These are phyloP conservation scores for Brienomyrus brachyistius DNA, from an alignment of 2,113 vertebrate species.

Conservation along the genomic window DNA sequence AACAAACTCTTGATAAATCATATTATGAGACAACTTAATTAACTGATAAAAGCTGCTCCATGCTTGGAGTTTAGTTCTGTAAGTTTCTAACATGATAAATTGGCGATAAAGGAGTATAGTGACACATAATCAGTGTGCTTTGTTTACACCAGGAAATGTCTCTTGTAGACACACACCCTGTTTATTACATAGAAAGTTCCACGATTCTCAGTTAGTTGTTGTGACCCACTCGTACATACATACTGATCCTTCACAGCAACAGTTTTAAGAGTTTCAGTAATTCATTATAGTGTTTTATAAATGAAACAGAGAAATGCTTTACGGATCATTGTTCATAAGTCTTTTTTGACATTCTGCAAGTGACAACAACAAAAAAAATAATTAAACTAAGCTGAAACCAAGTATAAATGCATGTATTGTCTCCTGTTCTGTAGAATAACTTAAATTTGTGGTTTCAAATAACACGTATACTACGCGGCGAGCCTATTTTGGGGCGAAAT, in stretches of 20 bases:
- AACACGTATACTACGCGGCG: neutral
- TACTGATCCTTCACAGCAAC: neutral
- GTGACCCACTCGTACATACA: neutral
- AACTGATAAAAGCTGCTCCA: neutral
- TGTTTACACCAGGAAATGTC: neutral
- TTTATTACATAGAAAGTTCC: neutral
- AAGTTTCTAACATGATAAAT: neutral
- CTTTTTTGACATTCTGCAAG: neutral
- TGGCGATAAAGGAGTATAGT: neutral
- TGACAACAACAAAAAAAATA: neutral
- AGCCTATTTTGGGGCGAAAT: neutral
- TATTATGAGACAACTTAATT: neutral
- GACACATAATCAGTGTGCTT: neutral
- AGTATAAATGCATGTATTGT: neutral
- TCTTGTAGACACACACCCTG: neutral
- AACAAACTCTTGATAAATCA: constrained; percentile 1
- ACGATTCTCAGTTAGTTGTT: neutral
- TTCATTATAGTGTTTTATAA: neutral
- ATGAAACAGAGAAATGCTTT: neutral
- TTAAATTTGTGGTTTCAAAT: neutral
- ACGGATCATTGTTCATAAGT: neutral
- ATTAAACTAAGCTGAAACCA: neutral
- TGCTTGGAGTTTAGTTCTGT: neutral
- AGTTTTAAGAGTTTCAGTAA: neutral
- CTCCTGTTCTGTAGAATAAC: neutral